Evolutionary conservation across 2,113 vertebrate genomes (phyloP), one percentile per base, ranked within the genome.

Genomic region (Ptychochromis oligacanthus): DNA sequence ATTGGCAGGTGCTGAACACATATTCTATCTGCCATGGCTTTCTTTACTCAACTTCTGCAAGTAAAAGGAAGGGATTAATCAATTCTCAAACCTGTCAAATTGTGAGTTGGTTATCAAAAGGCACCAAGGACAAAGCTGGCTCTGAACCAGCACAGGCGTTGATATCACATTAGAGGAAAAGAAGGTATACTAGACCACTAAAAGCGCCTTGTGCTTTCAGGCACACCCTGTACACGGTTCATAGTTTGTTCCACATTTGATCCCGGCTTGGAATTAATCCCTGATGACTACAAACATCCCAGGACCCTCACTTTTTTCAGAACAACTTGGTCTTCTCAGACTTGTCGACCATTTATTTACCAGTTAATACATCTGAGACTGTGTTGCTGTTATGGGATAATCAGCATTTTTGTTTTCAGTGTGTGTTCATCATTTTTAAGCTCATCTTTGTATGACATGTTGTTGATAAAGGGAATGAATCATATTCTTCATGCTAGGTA

Each of bases 161-260:
- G 46, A 8, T 40, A 46, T 38, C 0, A 46, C 14, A 0, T 40
- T 26, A 18, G 22, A 13, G 40, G 40, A 12, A 4, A 12, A 43
- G 13, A 13, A 13, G 8, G 8, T 1, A 5, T 12, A 12, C 40
- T 38, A 9, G 36, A 40, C 40, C 12, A 43, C 40, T 43, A 43
- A 43, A 43, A 13, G 40, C 3, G 12, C 40, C 12, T 43, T 43
- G 12, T 43, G 12, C 40, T 43, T 43, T 67, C 64, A 26, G 15
- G 22, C 40, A 10, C 52, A 10, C 18, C 20, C 52, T 67, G 38
- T 67, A 38, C 40, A 46, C 14, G 1, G 14, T 67, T 7, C 64
- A 67, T 67, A 40, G 22, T 12, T 67, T 67, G 64, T 67, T 46
- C 43, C 3, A 67, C 22, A 22, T 46, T 38, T 26, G 64, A 26